Base-by-base conservation (phyloP, 2,797 vertebrate genomes). In the Crocidura indochinensis region DNA sequence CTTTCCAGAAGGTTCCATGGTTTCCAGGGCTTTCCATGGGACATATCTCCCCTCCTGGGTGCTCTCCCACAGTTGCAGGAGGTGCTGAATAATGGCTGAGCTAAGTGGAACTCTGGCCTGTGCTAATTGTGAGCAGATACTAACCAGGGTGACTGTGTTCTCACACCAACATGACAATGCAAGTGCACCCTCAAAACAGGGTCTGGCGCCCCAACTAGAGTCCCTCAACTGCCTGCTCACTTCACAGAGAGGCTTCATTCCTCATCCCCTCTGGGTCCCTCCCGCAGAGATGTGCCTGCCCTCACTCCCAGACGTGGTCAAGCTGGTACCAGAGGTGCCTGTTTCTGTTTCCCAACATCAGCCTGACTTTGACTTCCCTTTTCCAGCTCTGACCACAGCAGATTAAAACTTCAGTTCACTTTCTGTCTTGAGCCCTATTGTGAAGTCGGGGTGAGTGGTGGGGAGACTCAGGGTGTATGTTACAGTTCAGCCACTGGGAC, bases 391-490 rank as follows among this genome's bases (percentile, higher is more conserved):
- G 65, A 47, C 47, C 38, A 72, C 9, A 31, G 19, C 10, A 6
- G 60, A 47, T 47, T 68, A 74, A 83, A 92, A 87, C 71, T 53
- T 91, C 62, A 60, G 27, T 29, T 88, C 12, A 26, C 44, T 88
- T 79, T 93, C 79, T 88, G 10, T 64, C 79, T 76, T 38, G 29
- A 44, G n/a, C 22, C 53, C 73, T 47, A 27, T 24, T 27, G 64
- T 38, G 22, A 8, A 17, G 20, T 91, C 74, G 64, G 64, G 64
- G 64, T 2, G 2, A 5, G 38, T 38, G 38, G 38, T 38, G 38
- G 4, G 22, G 56, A 8, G 15, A 60, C 56, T 60, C 56, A 38
- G 27, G 24, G 8, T 1, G 19, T 7, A 17, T 62, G 4, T 62
- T 19, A 62, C 22, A 26, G 7, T 4, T 65, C 10, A 27, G 64